Percentiles rank a stretch among this genome's conserved stretches.
Conservation (phyloP, 2,888 invertebrate genomes). For the Noctua pronuba region DNA sequence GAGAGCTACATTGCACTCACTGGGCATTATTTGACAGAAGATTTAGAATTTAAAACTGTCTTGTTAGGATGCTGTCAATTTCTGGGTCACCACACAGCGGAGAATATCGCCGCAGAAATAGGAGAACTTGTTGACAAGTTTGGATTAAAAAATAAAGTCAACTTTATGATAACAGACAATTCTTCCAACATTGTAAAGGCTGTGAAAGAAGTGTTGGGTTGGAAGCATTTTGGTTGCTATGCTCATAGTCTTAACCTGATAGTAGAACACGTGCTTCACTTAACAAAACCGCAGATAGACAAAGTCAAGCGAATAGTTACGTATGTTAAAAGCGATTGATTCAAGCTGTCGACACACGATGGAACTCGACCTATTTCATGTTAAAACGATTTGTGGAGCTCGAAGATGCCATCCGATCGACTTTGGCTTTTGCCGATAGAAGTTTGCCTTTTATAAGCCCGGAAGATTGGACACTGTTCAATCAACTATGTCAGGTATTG, state of each 20-base stretch:
- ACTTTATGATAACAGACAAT: too few relatives aligned
- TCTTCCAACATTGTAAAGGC: constrained; percentile 46
- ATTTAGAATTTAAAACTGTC: too few relatives aligned
- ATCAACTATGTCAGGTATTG: constrained; percentile 7
- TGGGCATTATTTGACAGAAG: too few relatives aligned
- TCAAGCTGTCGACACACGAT: constrained; percentile 66
- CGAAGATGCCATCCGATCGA: constrained; percentile 57
- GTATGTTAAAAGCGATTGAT: constrained; percentile 48
- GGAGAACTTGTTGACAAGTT: too few relatives aligned
- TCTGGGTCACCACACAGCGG: too few relatives aligned
- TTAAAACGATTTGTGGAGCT: constrained; percentile 61
- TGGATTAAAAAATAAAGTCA: too few relatives aligned
- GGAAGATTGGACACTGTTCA: constrained; percentile 34
- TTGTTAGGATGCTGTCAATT: too few relatives aligned
- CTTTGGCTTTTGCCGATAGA: constrained; percentile 45
- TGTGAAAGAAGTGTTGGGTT: constrained; percentile 36
- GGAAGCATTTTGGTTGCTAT: constrained; percentile 67
- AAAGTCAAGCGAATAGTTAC: constrained; percentile 60
- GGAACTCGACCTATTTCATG: constrained; percentile 68
- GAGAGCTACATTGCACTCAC: too few relatives aligned
- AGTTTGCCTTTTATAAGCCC: constrained; percentile 47
- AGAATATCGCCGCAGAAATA: too few relatives aligned
- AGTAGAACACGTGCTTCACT: constrained; percentile 53
- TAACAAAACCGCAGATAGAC: constrained; percentile 23
- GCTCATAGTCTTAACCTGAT: constrained; percentile 60